These are phyloP conservation scores for Mus caroli DNA, from an alignment of 2,797 vertebrate genomes.

Conservation along the genomic window DNA sequence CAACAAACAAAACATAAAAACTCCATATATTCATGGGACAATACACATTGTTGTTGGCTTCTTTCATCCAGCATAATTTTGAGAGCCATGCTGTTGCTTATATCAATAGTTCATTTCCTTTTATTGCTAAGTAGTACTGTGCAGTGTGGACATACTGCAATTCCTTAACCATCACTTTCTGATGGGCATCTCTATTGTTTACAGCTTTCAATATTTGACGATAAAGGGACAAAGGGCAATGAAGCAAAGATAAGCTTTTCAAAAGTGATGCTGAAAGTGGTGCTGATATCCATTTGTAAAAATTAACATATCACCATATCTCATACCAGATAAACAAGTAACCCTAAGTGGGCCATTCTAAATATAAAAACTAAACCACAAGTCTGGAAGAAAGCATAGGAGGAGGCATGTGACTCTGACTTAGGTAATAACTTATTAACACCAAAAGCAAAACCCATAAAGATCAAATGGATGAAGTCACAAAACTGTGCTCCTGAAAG, in stretches of 20 bases:
- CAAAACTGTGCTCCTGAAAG: conserved; percentile 37
- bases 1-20: background rate
- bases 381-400: conserved; percentile 9
- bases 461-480: conserved; percentile 1
- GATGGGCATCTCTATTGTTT: background rate
- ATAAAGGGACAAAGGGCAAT: conserved; percentile 34
- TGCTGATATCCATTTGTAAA: background rate
- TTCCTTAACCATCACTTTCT: background rate
- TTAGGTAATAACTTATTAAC: conserved; percentile 3
- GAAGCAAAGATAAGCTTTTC: conserved; percentile 5
- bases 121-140: background rate
- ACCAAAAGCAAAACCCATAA: conserved; percentile 39
- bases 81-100: background rate
- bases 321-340: conserved; percentile 28
- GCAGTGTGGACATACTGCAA: background rate
- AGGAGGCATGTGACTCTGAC: background rate
- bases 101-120: conserved; percentile 14
- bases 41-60: background rate
- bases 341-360: background rate
- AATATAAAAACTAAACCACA: background rate
- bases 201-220: background rate
- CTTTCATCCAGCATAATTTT: background rate
- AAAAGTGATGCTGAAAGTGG: background rate
- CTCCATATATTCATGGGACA: background rate
- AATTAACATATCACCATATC: background rate